Evolutionary conservation across 2,113 vertebrate species (phyloP).

Genomic region (Psittacus erithacus): DNA sequence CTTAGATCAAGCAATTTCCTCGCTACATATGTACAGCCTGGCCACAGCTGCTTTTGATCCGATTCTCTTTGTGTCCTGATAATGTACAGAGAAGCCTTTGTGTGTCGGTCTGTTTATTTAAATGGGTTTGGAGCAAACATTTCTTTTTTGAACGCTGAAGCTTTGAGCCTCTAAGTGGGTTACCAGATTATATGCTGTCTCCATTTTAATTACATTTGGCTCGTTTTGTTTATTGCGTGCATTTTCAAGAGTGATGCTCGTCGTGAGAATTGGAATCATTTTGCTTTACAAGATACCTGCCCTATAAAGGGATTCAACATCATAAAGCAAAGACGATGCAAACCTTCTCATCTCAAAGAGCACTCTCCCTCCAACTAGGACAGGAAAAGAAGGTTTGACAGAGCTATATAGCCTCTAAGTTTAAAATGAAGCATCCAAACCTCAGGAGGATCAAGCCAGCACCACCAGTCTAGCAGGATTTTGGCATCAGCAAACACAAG

Average conservation of each 20-base stretch:
- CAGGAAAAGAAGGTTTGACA: background rate
- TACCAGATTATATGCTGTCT: slow-evolving; percentile 69
- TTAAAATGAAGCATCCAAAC: background rate
- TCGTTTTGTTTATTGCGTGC: slow-evolving; percentile 52
- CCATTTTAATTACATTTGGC: slow-evolving; percentile 70
- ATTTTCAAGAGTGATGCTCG: slow-evolving; percentile 52
- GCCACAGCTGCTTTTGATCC: slow-evolving; percentile 69
- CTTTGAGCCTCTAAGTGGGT: slow-evolving; percentile 69
- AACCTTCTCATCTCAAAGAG: background rate
- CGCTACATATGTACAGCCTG: background rate
- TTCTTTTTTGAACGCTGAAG: slow-evolving; percentile 35
- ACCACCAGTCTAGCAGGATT: background rate
- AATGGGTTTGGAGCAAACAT: slow-evolving; percentile 69
- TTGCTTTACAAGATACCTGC: slow-evolving; percentile 42
- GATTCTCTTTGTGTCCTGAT: slow-evolving; percentile 44
- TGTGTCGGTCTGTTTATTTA: slow-evolving; percentile 57
- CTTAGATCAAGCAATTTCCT: slow-evolving; percentile 58
- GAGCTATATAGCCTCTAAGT: background rate
- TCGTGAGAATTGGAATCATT: background rate
- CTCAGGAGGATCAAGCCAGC: background rate
- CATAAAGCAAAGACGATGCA: background rate
- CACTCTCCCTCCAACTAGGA: background rate
- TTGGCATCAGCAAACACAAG: background rate
- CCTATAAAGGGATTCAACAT: slow-evolving; percentile 25
- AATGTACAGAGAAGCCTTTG: slow-evolving; percentile 51